phyloP scores from a whole-genome alignment of 2,888 invertebrate genomes.

The Himalopsyche anomala region DNA sequence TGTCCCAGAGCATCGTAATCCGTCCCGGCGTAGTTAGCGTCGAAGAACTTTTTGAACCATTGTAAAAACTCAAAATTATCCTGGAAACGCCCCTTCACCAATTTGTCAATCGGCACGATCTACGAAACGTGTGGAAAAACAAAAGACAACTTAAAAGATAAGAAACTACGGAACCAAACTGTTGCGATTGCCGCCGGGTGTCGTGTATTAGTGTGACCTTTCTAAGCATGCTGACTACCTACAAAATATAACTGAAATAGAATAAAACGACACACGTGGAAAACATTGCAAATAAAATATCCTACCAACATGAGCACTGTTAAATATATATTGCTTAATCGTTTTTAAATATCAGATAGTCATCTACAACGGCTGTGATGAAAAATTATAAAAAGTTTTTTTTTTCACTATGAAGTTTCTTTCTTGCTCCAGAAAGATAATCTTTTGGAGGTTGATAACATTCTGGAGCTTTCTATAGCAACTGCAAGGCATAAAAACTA shows the following conservation, averaged over 20 bases:
- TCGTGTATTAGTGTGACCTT: constrained; percentile 42
- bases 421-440: no score
- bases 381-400: no score
- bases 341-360: no score
- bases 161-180: constrained; percentile 54
- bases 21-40: constrained; percentile 97
- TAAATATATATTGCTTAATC: no score
- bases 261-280: constrained; percentile 6
- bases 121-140: constrained; percentile 75
- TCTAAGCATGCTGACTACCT: constrained; percentile 60
- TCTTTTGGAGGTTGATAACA: no score
- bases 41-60: constrained; percentile 99
- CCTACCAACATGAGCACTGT: not conserved
- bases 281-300: constrained; percentile 35
- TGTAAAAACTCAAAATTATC: constrained; percentile 99
- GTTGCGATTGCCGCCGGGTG: constrained; percentile 44
- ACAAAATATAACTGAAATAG: constrained; percentile 52
- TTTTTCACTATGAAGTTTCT: no score
- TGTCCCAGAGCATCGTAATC: constrained; percentile 94
- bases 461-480: no score
- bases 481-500: no score
- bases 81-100: constrained; percentile 99
- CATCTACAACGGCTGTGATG: no score
- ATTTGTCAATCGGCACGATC: constrained; percentile 94
- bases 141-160: constrained; percentile 65